phyloP scores from a whole-genome alignment of 2,797 vertebrate species.

The Ambastaia sidthimunki region DNA sequence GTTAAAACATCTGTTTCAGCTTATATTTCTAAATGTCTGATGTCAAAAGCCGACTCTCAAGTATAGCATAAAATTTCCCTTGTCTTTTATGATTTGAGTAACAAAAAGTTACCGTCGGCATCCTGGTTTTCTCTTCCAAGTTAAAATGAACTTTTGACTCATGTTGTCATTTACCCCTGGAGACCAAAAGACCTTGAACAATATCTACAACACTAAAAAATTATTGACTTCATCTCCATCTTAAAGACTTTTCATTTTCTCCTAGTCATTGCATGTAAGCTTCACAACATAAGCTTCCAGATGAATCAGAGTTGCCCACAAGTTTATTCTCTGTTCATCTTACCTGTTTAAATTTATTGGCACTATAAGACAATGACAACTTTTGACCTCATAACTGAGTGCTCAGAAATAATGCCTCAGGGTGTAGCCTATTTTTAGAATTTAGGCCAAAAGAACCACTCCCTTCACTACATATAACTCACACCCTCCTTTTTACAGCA shows the following conservation, averaged over 20 bases:
- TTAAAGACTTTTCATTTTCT: constrained; percentile 1
- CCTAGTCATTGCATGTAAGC: constrained; percentile 3
- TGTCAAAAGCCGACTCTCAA: neutral
- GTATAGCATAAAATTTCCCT: neutral
- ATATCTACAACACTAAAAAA: neutral
- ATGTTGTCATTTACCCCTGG: constrained; percentile 43
- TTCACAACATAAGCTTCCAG: neutral
- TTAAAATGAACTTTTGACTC: constrained; percentile 41
- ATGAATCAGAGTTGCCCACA: constrained; percentile 15
- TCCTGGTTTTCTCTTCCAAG: neutral
- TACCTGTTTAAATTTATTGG: constrained; percentile 32
- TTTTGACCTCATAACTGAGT: constrained; percentile 54
- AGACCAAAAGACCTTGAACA: constrained; percentile 15
- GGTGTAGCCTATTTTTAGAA: constrained; percentile 43
- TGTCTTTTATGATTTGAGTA: neutral
- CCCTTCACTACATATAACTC: constrained; percentile 30
- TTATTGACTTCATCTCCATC: neutral
- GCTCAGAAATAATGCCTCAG: constrained; percentile 36
- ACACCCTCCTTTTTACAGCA: neutral
- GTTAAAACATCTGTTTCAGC: too few species aligned
- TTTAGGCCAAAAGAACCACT: constrained; percentile 40
- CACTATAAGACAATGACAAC: constrained; percentile 36
- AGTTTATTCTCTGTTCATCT: constrained; percentile 28
- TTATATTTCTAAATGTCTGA: too few species aligned
- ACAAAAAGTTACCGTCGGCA: neutral